A percentile compares a stretch with the other conserved stretches of the same genome.
Conservation (phyloP, 2,113 vertebrate genomes). For the Probosciger aterrimus region DNA sequence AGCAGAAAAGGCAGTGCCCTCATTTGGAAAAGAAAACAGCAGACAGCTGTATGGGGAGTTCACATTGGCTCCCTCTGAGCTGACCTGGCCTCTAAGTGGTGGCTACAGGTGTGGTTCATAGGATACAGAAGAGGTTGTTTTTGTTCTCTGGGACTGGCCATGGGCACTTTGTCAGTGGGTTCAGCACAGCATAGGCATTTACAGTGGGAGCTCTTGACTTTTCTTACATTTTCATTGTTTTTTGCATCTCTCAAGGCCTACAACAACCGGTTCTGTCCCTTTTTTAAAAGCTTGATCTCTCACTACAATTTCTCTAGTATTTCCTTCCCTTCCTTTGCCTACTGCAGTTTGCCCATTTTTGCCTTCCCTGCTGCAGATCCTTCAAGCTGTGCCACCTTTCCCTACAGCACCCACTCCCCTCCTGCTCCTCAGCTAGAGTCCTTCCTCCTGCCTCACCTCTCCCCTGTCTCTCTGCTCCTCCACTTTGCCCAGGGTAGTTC, state of each 20-base stretch:
- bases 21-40: not conserved
- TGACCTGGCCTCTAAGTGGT: not conserved
- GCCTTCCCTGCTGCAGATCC: not conserved
- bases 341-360: not conserved
- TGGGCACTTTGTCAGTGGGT: not conserved
- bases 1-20: not conserved
- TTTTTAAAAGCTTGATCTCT: not conserved
- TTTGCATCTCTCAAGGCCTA: not conserved
- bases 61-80: not conserved
- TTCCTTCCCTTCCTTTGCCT: not conserved
- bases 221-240: not conserved
- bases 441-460: not conserved
- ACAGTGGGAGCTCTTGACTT: not conserved
- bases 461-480: not conserved
- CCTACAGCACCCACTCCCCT: accelerated
- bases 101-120: not conserved
- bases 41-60: not conserved
- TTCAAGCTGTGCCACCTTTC: not conserved
- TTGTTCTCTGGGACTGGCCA: not conserved
- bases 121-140: not conserved
- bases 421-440: not conserved
- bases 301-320: not conserved
- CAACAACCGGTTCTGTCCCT: not conserved
- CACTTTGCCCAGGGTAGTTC: not conserved
- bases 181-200: not conserved